Base-by-base conservation (phyloP, 2,113 vertebrate genomes). In the Ceyx cyanopectus region DNA sequence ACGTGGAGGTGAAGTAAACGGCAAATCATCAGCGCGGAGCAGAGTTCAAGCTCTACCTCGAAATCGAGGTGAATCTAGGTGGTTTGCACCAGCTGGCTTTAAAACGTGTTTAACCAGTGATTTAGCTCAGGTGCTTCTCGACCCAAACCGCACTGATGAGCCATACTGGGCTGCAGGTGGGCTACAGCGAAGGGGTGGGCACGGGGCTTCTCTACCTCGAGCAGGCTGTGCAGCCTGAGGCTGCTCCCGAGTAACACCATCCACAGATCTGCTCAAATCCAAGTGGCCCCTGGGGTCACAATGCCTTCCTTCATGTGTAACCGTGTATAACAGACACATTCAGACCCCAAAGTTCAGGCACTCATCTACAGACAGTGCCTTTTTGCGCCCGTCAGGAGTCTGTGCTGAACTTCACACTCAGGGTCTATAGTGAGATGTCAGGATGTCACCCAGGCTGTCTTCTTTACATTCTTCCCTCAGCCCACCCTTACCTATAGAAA, bases 301-400 rank as follows among this genome's bases (percentile, higher is more conserved):
- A 1, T 8, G 12, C 40, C 12, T 81, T 63, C 29, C 43, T 46
- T 34, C 21, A 0, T 11, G 10, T n/a, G 20, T 37, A 58, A 12
- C 23, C 4, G 0, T 2, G 5, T 0, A 0, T 12, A 57, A 37
- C 4, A 6, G 29, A 17, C 1, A 0, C 27, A 22, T 34, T 17
- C 56, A 82, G 41, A 27, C 10, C 32, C 13, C 46, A 24, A 32
- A 67, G 61, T 34, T 34, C 46, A 21, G 41, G 5, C 13, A 2
- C 46, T 58, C 34, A 19, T 23, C 48, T 43, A 37, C 24, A 23
- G 46, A 21, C 22, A 16, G 53, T 13, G 43, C 17, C 17, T 83
- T 81, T 73, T 67, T 37, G 56, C 0, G 0, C 29, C 13, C 24
- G 1, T 51, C 53, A 19, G 50, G n/a, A 73, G 20, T 5, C 41